Evolutionary conservation across 2,797 vertebrate genomes (phyloP).

Genomic region (Sebastes elongatus): DNA sequence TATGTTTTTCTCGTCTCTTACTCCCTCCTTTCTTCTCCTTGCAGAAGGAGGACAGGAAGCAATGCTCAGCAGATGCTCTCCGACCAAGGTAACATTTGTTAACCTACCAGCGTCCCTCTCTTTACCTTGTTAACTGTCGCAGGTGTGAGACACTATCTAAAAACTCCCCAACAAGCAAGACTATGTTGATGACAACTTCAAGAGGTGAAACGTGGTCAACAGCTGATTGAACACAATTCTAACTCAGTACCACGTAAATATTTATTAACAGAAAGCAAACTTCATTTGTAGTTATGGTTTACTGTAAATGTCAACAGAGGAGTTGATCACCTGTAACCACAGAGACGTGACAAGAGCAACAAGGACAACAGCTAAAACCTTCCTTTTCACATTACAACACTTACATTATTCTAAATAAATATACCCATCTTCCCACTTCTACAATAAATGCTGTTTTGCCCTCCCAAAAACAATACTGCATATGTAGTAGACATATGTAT

Average conservation of each 20-base stretch:
- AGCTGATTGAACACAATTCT: background rate
- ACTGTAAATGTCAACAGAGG: background rate
- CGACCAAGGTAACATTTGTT: slow-evolving; percentile 75
- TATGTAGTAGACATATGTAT: background rate
- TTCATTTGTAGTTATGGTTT: background rate
- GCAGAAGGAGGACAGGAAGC: slow-evolving; percentile 81
- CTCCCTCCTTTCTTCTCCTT: slow-evolving; percentile 13
- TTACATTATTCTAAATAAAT: background rate
- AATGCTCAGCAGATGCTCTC: slow-evolving; percentile 82
- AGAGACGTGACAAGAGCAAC: background rate
- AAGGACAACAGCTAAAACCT: background rate
- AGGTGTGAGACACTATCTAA: background rate
- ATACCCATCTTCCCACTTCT: background rate
- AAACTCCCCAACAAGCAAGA: background rate
- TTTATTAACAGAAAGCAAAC: background rate
- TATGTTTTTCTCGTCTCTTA: background rate
- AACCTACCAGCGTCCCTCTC: background rate
- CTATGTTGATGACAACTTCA: background rate
- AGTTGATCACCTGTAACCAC: background rate
- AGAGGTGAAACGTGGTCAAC: background rate
- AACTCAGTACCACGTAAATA: background rate
- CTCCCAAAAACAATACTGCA: background rate
- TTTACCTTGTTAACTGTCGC: background rate
- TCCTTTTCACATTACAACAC: background rate
- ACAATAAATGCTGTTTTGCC: background rate